A percentile compares a stretch with the other conserved stretches of the same genome.
Evolutionary conservation across 2,888 invertebrate genomes (phyloP).

Genomic region (Drosophila nr. perissopoda): DNA sequence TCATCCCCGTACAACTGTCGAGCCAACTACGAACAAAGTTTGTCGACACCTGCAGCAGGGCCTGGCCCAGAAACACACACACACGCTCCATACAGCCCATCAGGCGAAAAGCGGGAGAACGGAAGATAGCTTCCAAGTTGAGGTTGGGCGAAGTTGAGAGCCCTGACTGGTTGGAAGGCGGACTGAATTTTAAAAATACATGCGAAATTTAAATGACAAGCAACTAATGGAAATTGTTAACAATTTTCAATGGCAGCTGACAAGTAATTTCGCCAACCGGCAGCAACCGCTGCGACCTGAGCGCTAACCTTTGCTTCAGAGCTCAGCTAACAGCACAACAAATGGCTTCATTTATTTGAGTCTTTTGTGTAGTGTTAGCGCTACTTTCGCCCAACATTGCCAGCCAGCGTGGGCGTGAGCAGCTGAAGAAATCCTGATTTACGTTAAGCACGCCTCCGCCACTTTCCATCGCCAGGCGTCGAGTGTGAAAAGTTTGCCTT

Average conservation of each 20-base stretch:
- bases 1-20: constrained; percentile 14
- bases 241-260: constrained; percentile 68
- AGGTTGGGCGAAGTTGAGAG: neutral
- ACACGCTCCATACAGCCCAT: neutral
- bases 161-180: constrained; percentile 21
- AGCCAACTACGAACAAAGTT: constrained; percentile 54
- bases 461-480: constrained; percentile 15
- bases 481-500: constrained; percentile 63
- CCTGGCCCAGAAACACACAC: constrained; percentile 10
- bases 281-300: constrained; percentile 30
- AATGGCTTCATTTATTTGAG: constrained; percentile 81
- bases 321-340: constrained; percentile 78
- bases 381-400: constrained; percentile 52
- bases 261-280: constrained; percentile 61
- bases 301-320: constrained; percentile 66
- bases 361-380: constrained; percentile 75
- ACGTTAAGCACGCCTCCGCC: constrained; percentile 39
- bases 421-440: constrained; percentile 61
- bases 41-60: constrained; percentile 53
- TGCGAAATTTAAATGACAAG: constrained; percentile 80
- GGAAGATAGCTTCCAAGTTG: constrained; percentile 27
- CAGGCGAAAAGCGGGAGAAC: constrained; percentile 11
- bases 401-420: constrained; percentile 21
- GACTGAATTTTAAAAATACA: constrained; percentile 68
- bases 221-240: constrained; percentile 82